These are phyloP conservation scores for Orthonyx spaldingii DNA, from an alignment of 2,113 vertebrate genomes.

Conservation along the genomic window DNA sequence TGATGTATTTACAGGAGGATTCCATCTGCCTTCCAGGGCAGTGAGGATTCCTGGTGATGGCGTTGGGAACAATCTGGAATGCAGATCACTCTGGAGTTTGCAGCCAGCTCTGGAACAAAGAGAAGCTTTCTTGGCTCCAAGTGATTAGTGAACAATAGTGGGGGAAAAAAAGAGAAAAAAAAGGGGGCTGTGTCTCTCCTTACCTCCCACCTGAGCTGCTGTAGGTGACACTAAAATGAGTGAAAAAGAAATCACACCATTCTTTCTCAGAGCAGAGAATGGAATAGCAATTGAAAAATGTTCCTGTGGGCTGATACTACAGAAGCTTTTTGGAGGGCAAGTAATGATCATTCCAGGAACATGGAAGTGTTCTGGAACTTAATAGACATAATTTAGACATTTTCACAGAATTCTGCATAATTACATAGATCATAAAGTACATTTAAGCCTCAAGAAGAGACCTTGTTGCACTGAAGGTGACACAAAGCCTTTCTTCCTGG, in stretches of 20 bases:
- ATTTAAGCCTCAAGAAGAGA: background rate
- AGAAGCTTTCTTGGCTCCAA: background rate
- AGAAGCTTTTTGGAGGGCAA: background rate
- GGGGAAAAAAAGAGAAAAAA: fast-evolving
- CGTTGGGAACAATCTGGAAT: background rate
- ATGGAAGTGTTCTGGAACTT: background rate
- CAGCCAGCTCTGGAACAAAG: background rate
- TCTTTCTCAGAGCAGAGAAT: background rate
- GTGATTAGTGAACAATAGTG: background rate
- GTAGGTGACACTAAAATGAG: background rate
- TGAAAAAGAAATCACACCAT: background rate
- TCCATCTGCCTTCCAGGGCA: background rate
- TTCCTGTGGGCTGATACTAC: background rate
- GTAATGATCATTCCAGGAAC: background rate
- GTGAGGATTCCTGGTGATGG: background rate
- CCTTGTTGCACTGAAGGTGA: background rate
- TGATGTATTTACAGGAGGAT: background rate
- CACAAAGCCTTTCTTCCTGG: background rate
- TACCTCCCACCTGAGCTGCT: background rate
- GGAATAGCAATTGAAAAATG: background rate
- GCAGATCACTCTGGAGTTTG: background rate
- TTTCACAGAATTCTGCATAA: background rate
- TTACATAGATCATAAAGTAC: background rate
- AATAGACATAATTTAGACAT: background rate
- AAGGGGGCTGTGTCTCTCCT: background rate